Percentiles rank a stretch among this genome's conserved stretches.
These are phyloP conservation scores for Adela reaumurella DNA, from an alignment of 2,888 invertebrate genomes.

Conservation along the genomic window DNA sequence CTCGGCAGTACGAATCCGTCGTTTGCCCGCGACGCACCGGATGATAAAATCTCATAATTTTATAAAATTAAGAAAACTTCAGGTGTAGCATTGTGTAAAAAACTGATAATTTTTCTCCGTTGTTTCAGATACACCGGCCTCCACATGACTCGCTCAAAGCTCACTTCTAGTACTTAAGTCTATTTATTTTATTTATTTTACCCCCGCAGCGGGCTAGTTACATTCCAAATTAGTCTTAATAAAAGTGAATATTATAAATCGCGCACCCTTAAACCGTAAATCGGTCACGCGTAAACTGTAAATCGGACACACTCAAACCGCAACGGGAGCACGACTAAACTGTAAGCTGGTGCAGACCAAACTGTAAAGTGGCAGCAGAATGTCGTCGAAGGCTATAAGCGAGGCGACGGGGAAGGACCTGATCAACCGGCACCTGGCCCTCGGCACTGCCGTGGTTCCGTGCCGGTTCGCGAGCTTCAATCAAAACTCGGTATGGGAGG, in stretches of 20 bases:
- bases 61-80: too few relatives aligned
- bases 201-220: too few relatives aligned
- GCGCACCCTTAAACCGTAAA: too few relatives aligned
- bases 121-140: conserved; percentile 21
- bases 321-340: conserved; percentile 11
- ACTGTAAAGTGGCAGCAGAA: conserved; percentile 28
- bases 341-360: too few relatives aligned
- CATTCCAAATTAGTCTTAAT: not conserved
- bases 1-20: too few relatives aligned
- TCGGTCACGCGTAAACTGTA: too few relatives aligned
- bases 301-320: conserved; percentile 8
- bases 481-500: conserved; percentile 73
- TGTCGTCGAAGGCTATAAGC: conserved; percentile 96
- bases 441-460: conserved; percentile 64
- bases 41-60: too few relatives aligned
- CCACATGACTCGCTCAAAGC: conserved; percentile 34
- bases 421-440: conserved; percentile 74
- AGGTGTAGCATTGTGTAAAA: too few relatives aligned
- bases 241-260: too few relatives aligned
- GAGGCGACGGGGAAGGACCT: conserved; percentile 93
- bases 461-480: conserved; percentile 82
- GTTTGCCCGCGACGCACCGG: too few relatives aligned
- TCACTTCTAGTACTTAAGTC: not conserved
- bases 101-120: conserved; percentile 14
- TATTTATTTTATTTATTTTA: not conserved